phyloP scores from a whole-genome alignment of 2,113 vertebrate species.

The Gymnogyps californianus region DNA sequence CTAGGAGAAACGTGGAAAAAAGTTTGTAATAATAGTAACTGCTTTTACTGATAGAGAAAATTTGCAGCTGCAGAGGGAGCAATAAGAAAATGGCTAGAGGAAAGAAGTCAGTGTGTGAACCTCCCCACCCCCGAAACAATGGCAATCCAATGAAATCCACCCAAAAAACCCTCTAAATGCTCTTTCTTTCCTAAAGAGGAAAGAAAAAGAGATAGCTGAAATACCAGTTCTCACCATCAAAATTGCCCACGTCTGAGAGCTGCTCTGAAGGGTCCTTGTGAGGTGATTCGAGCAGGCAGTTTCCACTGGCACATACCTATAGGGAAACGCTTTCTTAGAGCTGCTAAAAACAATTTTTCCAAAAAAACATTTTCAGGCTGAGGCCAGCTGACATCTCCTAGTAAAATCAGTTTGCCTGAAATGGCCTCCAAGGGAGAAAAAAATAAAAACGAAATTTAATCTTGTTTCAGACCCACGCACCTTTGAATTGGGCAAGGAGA shows the following conservation, averaged over 20 bases:
- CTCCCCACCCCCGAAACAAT: background rate
- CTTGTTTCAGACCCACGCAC: rapidly evolving
- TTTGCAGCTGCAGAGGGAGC: background rate
- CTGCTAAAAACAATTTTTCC: background rate
- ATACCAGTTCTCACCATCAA: background rate
- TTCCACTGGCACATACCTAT: background rate
- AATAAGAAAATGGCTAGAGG: background rate
- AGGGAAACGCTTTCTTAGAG: background rate
- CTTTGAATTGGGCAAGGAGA: background rate
- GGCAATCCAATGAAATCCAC: background rate
- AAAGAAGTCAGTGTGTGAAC: background rate
- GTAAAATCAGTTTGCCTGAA: background rate
- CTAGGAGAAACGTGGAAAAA: background rate
- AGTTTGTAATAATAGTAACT: background rate
- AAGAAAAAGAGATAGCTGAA: background rate
- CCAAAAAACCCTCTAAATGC: background rate
- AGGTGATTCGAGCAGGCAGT: background rate
- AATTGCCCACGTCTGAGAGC: background rate
- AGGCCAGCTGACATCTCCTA: background rate
- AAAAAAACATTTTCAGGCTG: background rate
- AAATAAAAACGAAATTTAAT: background rate
- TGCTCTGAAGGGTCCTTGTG: background rate
- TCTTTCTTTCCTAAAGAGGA: background rate
- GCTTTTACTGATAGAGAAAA: background rate
- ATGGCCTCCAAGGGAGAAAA: background rate